Evolutionary conservation across 2,113 vertebrate genomes (phyloP).

Genomic region (Corythornis madagascariensis): DNA sequence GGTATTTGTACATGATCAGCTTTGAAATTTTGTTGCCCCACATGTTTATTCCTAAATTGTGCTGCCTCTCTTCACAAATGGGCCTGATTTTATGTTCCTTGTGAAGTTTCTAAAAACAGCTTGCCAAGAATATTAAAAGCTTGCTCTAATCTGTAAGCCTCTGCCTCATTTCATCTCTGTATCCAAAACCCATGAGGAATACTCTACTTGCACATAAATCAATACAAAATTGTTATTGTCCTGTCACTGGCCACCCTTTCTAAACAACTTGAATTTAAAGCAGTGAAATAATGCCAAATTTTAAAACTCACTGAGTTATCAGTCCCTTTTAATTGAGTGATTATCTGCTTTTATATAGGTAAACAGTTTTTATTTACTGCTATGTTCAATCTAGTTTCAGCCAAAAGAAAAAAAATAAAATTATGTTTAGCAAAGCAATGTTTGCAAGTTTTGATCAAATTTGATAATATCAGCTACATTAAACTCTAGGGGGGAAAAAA

Average conservation of each 20-base stretch:
- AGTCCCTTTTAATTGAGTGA: background rate
- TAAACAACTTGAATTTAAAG: constrained; percentile 11
- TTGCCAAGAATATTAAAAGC: constrained; percentile 27
- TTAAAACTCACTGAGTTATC: background rate
- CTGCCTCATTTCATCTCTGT: background rate
- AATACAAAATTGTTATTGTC: background rate
- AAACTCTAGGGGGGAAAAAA: background rate
- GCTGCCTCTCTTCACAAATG: background rate
- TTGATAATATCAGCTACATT: background rate
- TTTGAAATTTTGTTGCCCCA: background rate
- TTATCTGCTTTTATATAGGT: background rate
- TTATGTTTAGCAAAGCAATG: background rate
- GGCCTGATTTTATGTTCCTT: constrained; percentile 7
- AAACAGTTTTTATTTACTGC: background rate
- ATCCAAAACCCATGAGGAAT: background rate
- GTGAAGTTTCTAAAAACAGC: constrained; percentile 22
- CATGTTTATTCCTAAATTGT: background rate
- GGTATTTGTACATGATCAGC: background rate
- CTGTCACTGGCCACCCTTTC: background rate
- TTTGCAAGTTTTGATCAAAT: background rate
- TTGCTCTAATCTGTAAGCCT: constrained; percentile 21
- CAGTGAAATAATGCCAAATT: background rate
- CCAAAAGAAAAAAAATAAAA: background rate
- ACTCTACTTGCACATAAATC: background rate
- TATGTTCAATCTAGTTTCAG: background rate